Base-by-base conservation (phyloP, 1,140 invertebrate genomes). In the Aphis craccivora region DNA sequence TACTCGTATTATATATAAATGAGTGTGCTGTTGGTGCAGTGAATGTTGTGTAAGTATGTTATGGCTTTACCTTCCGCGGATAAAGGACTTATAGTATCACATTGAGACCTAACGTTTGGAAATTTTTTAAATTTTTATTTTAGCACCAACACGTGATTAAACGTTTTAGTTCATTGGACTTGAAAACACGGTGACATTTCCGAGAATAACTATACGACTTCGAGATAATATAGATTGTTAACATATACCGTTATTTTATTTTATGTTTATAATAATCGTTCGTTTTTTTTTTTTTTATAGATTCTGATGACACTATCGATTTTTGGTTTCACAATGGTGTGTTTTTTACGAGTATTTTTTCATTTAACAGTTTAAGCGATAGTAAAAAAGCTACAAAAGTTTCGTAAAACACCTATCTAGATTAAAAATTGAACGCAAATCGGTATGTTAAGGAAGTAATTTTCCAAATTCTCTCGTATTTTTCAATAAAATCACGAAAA, bases 1-100 rank as follows among this genome's bases (percentile, higher is more conserved):
- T 45, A 45, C 35, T 45, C n/a, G 84, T 76, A 76, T 76, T n/a
- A n/a, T 76, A 76, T 76, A 76, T 76, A 76, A 76, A 76, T 76
- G 60, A 76, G 60, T 76, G 60, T 23, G 22, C 30, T 67, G 30
- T 2, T 60, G 0, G 3, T 67, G 30, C 30, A 67, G 3, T 67
- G 11, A n/a, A n/a, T 67, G 30, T 45, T n/a, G 23, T 84, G 83
- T 40, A 37, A 9, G 37, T 40, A 18, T 40, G 23, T 76, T 76
- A n/a, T n/a, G 14, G 60, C 14, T n/a, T 76, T 30, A 43, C 9
- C 84, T 25, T 48, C 7, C 30, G 30, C 84, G 14, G 25, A 45
- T 11, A 87, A 87, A 76, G 30, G 60, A 76, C n/a, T 18, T 35
- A 35, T n/a, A 6, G 8, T n/a, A 76, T n/a, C 18, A n/a, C 60